phyloP scores from a whole-genome alignment of 2,797 vertebrate genomes.

The Silurus lanzhouensis region DNA sequence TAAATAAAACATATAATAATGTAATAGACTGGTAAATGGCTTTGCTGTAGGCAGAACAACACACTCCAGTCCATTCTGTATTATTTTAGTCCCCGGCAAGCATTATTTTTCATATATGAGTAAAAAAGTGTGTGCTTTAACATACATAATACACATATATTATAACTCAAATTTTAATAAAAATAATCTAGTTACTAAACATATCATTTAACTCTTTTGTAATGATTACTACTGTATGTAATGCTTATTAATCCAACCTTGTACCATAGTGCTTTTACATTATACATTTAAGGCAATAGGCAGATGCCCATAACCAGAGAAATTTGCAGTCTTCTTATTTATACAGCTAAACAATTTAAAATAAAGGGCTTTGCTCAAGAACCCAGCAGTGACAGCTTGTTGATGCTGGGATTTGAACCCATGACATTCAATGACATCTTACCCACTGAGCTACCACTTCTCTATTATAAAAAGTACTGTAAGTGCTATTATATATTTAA shows the following conservation, averaged over 20 bases:
- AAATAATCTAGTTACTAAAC: neutral
- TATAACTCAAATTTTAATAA: neutral
- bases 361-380: too few species aligned
- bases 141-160: neutral
- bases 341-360: too few species aligned
- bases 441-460: too few species aligned
- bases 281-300: too few species aligned
- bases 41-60: neutral
- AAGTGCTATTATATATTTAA: neutral
- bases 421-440: too few species aligned
- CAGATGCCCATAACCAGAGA: too few species aligned
- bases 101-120: neutral
- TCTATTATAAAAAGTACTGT: too few species aligned
- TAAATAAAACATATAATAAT: neutral
- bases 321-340: too few species aligned
- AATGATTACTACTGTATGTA: neutral
- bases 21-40: neutral
- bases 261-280: neutral
- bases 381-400: too few species aligned
- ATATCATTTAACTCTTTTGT: neutral
- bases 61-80: neutral
- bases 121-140: neutral
- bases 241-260: neutral
- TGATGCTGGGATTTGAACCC: too few species aligned
- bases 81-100: neutral